phyloP scores from a whole-genome alignment of 2,797 vertebrate species.

The Xerus rutilus region DNA sequence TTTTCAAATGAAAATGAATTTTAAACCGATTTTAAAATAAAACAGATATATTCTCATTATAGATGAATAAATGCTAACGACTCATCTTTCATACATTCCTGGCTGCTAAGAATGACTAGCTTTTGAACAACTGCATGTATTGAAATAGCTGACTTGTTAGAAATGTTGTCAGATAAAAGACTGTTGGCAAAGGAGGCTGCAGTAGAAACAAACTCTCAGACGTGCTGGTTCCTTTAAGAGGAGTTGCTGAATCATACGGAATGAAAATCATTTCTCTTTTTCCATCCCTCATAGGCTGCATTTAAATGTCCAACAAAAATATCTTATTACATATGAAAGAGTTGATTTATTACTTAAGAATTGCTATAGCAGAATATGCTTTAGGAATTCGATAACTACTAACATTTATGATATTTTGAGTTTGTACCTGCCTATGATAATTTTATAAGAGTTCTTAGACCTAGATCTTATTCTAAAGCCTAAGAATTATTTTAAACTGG shows the following conservation, averaged over 20 bases:
- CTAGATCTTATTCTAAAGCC: neutral
- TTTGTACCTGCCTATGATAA: neutral
- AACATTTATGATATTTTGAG: neutral
- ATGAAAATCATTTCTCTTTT: neutral
- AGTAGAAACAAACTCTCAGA: neutral
- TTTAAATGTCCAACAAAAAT: neutral
- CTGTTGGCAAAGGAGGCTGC: neutral
- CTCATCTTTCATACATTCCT: neutral
- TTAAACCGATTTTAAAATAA: neutral
- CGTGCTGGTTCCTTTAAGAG: neutral
- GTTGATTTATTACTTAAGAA: neutral
- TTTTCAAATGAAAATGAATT: neutral
- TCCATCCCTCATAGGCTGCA: neutral
- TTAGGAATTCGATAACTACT: neutral
- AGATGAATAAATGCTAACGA: neutral
- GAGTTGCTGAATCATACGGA: neutral
- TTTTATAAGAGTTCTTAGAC: neutral
- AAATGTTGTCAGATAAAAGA: neutral
- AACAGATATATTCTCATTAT: neutral
- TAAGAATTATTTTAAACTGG: neutral
- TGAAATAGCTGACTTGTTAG: neutral
- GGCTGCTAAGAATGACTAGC: neutral
- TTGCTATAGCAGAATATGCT: neutral
- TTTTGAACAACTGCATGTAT: neutral
- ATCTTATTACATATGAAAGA: neutral